phyloP scores from a whole-genome alignment of 2,888 invertebrate genomes.

The Cryptocephalus primarius region DNA sequence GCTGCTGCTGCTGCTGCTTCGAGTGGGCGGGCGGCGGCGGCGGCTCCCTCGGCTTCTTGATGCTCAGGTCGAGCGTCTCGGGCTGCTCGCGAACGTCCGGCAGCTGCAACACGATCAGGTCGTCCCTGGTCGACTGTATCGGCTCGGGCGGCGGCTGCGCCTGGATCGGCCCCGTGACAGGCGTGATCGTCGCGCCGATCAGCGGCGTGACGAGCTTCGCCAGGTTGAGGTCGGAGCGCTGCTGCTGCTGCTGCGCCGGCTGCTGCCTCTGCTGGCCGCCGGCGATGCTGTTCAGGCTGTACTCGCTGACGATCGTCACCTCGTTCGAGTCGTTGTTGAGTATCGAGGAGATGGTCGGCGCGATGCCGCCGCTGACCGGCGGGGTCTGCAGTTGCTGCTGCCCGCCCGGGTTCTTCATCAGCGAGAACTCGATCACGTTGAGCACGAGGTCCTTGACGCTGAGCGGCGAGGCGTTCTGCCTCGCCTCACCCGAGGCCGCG shows the following conservation, averaged over 20 bases:
- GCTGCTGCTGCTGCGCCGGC: constrained; percentile 15
- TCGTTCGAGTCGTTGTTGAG: constrained; percentile 45
- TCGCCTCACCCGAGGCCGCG: constrained; percentile 29
- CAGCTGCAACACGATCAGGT: constrained; percentile 52
- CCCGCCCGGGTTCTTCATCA: constrained; percentile 54
- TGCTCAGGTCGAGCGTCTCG: constrained; percentile 60
- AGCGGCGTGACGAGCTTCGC: constrained; percentile 41
- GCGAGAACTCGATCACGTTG: constrained; percentile 71
- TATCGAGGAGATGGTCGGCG: constrained; percentile 51
- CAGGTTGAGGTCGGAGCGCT: constrained; percentile 29
- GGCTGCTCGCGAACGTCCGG: constrained; percentile 27
- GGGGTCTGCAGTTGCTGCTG: constrained; percentile 29
- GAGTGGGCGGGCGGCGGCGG: constrained; percentile 24
- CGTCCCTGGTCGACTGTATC: constrained; percentile 36
- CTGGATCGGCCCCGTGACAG: constrained; percentile 41
- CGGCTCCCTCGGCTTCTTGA: constrained; percentile 54
- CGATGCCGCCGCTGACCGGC: constrained; percentile 36
- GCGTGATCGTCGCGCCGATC: constrained; percentile 58
- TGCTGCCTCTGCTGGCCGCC: constrained; percentile 14
- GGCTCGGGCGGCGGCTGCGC: constrained; percentile 26
- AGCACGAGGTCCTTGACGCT: constrained; percentile 75
- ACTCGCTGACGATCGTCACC: constrained; percentile 44
- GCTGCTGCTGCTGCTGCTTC: constrained; percentile 19
- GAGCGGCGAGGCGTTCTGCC: constrained; percentile 45
- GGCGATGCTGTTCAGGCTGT: constrained; percentile 32